phyloP scores from a whole-genome alignment of 2,113 vertebrate species.

The Lipophrys pholis region DNA sequence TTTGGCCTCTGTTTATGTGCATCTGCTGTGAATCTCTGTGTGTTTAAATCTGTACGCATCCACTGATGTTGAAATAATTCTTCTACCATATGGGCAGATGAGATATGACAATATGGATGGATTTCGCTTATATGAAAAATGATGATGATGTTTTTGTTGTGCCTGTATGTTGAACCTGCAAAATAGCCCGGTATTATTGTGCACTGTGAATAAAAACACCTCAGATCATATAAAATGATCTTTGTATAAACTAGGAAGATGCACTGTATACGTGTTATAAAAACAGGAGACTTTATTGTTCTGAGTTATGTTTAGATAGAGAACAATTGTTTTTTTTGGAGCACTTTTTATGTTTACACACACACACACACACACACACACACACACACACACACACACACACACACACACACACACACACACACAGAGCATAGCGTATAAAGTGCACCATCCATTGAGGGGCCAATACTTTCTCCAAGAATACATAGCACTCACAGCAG shows the following conservation, averaged over 20 bases:
- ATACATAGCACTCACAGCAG: slow-evolving; percentile 30
- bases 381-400: slow-evolving; percentile 11
- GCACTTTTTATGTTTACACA: neutral
- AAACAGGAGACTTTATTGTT: neutral
- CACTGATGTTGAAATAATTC: slow-evolving; percentile 25
- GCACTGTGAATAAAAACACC: neutral
- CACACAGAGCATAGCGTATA: neutral
- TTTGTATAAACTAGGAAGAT: neutral
- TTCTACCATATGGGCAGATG: slow-evolving; percentile 30
- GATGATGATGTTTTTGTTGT: neutral
- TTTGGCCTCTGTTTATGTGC: slow-evolving; percentile 15
- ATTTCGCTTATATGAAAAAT: slow-evolving; percentile 3
- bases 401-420: slow-evolving; percentile 9
- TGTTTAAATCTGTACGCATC: slow-evolving; percentile 13
- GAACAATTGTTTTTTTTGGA: too few species aligned
- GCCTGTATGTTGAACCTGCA: neutral
- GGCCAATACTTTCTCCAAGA: slow-evolving; percentile 36
- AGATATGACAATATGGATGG: slow-evolving; percentile 15
- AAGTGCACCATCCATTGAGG: neutral
- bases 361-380: slow-evolving; percentile 6
- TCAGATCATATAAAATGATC: neutral
- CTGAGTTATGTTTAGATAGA: neutral
- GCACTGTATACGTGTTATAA: neutral
- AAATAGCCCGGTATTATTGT: neutral
- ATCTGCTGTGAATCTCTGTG: slow-evolving; percentile 25